Conservation (phyloP, 2,888 invertebrate genomes). For the Lacanobia wlatinum region DNA sequence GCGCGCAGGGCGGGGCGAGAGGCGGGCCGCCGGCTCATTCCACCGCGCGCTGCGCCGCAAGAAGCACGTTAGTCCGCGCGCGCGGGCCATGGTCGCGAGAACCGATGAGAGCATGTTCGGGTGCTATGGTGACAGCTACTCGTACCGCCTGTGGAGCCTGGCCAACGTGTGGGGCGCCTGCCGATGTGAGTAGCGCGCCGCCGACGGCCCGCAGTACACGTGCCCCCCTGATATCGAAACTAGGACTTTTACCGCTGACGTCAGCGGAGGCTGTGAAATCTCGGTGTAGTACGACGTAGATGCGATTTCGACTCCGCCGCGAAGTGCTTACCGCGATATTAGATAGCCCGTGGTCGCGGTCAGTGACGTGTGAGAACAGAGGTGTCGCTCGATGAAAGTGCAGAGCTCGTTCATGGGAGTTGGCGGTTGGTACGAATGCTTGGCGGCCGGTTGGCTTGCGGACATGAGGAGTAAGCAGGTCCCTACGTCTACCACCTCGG, state of each 20-base stretch:
- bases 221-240: conserved; percentile 60
- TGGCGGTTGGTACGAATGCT: conserved; percentile 88
- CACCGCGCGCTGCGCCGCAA: conserved; percentile 88
- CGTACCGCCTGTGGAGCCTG: conserved; percentile 94
- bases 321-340: conserved; percentile 73
- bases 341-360: conserved; percentile 70
- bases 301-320: conserved; percentile 73
- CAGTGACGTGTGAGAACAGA: conserved; percentile 81
- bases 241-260: conserved; percentile 80
- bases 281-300: conserved; percentile 80
- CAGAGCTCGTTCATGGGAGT: conserved; percentile 89
- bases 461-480: conserved; percentile 90
- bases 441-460: conserved; percentile 89
- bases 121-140: conserved; percentile 94
- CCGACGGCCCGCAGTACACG: conserved; percentile 69
- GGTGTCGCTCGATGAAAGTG: conserved; percentile 88
- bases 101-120: conserved; percentile 94
- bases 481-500: conserved; percentile 89
- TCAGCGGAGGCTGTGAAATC: conserved; percentile 81
- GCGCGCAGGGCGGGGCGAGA: conserved; percentile 75
- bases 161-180: conserved; percentile 94
- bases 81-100: conserved; percentile 96
- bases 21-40: conserved; percentile 84
- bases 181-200: conserved; percentile 92
- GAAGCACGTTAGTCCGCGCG: conserved; percentile 86